Evolutionary conservation across 2,888 invertebrate species (phyloP), one percentile per base, ranked within the genome.

Genomic region (Papilio elwesi): DNA sequence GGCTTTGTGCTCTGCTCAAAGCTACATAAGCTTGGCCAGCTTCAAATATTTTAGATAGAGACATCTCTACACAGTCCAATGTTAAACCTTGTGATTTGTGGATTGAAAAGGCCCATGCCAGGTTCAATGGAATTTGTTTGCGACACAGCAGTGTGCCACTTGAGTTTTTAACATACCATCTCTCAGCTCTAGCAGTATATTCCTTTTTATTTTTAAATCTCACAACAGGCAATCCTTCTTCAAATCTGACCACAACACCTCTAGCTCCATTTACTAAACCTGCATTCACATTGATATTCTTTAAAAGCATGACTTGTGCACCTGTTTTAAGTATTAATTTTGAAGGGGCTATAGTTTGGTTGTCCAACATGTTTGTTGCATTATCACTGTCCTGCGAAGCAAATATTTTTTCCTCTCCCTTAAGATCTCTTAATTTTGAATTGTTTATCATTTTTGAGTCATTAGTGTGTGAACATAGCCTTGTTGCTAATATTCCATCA

Each of bases 41-140:
- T 92, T 99, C 98, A 91, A 99, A 99, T 52, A 98, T 98, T 82
- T 97, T 96, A 0, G 96, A 95, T 67, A 99, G 89, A 8, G 98
- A 97, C 96, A 99, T 98, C 92, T 99, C 98, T 0, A 98, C 98
- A 92, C 98, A 98, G 85, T 99, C 98, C 77, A 99, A 92, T 0
- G 99, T 98, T 82, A 99, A 94, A 2, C 99, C 99, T 94, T 99
- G 97, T 72, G 98, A 98, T 90, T 99, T 99, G 87, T 99, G 99
- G 81, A 99, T 99, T 2, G 99, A 99, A 90, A 99, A 98, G 0
- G 99, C 99, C 99, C 99, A 99, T 15, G 99, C 99, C 16, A 99
- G 92, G 84, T 97, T 97, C 0, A 99, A 90, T 0, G 99, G 99
- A 7, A 99, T 91, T 89, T 98, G 98, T 67, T 91, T 88, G 2